Percentiles rank a stretch among this genome's conserved stretches.
These are phyloP conservation scores for Chironomus tentans DNA, from an alignment of 2,888 invertebrate genomes.

Conservation along the genomic window DNA sequence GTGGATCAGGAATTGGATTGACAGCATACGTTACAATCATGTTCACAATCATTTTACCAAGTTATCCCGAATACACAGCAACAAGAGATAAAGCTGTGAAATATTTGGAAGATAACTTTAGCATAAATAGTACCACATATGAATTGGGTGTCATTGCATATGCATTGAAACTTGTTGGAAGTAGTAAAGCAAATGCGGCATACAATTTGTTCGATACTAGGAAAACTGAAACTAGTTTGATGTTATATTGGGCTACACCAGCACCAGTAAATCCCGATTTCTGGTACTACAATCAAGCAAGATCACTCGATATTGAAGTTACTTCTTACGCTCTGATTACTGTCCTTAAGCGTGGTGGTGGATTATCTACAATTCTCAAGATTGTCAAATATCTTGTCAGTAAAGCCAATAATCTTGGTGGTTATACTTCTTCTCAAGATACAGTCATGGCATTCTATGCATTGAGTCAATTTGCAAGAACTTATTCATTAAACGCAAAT, in stretches of 20 bases:
- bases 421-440: not conserved
- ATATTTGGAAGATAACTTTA: not conserved
- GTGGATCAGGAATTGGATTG: not conserved
- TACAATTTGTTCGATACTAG: not conserved
- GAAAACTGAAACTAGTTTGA: not conserved
- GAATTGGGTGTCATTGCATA: not conserved
- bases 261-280: not conserved
- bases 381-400: not conserved
- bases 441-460: not conserved
- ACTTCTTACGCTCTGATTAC: not conserved
- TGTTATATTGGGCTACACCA: not conserved
- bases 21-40: not conserved
- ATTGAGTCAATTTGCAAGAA: not conserved
- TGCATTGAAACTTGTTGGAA: not conserved
- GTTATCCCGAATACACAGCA: not conserved
- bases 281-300: not conserved
- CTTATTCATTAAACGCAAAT: not conserved
- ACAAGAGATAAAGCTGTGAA: not conserved
- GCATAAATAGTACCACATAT: not conserved
- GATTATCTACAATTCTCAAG: not conserved
- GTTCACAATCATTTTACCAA: not conserved
- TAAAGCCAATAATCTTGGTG: not conserved
- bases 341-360: not conserved
- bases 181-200: not conserved
- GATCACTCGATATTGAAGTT: not conserved